Evolutionary conservation across 2,797 vertebrate genomes (phyloP).

Genomic region (Enteromius unitaeniatus): DNA sequence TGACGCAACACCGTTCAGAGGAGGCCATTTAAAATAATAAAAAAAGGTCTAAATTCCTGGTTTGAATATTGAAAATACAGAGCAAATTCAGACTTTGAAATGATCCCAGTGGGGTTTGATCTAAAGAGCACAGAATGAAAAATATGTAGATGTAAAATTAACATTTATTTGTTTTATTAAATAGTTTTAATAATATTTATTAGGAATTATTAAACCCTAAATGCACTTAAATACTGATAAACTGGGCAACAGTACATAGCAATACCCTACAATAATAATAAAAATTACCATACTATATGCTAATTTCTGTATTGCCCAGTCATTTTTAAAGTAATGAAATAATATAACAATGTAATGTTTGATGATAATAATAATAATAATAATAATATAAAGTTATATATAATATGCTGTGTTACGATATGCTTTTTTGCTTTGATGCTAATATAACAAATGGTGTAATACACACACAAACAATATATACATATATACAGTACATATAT

Average conservation of each 20-base stretch:
- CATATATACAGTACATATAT: too few relatives aligned
- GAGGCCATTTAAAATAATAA: neutral
- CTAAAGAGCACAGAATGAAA: neutral
- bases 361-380: too few relatives aligned
- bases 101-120: neutral
- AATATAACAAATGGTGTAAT: too few relatives aligned
- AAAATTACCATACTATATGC: neutral
- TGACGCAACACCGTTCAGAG: slow-evolving; percentile 13
- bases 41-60: neutral
- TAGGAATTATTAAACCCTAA: neutral
- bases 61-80: neutral
- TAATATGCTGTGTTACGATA: neutral
- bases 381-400: neutral
- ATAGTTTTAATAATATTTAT: neutral
- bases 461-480: too few relatives aligned
- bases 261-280: neutral
- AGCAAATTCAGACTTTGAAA: neutral
- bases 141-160: neutral
- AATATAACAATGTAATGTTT: neutral
- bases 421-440: neutral
- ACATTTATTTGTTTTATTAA: neutral
- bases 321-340: too few relatives aligned
- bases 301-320: neutral
- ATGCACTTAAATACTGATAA: neutral
- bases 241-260: neutral